Conservation (phyloP, 2,888 invertebrate genomes). For the Ctenicera cuprea region DNA sequence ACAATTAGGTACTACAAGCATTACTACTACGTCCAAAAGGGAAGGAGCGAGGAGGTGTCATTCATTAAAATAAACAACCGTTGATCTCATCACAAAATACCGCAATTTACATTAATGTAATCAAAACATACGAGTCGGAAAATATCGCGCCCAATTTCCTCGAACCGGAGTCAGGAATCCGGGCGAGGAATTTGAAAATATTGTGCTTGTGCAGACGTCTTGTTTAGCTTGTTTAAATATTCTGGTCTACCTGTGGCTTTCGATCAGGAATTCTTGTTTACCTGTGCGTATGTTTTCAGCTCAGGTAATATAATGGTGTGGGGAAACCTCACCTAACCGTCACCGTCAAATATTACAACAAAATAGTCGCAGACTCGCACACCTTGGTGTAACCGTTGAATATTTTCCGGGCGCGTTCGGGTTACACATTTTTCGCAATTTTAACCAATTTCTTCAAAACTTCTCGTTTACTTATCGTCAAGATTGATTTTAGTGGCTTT, state of each 20-base stretch:
- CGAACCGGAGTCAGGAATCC: background rate
- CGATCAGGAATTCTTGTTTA: conserved; percentile 61
- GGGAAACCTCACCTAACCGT: conserved; percentile 61
- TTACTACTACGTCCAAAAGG: background rate
- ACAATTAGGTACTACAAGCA: background rate
- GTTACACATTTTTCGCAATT: conserved; percentile 10
- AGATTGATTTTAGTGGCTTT: background rate
- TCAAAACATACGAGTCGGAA: background rate
- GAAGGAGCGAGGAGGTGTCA: background rate
- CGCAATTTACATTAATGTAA: conserved; percentile 13
- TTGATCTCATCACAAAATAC: conserved; percentile 19
- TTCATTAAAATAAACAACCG: conserved; percentile 9
- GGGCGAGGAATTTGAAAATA: background rate
- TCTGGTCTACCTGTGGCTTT: conserved; percentile 20
- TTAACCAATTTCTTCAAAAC: background rate
- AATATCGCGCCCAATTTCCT: background rate
- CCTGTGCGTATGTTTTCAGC: conserved; percentile 69
- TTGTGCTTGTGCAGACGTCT: conserved; percentile 10
- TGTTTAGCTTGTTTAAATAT: conserved; percentile 5
- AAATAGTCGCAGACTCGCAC: conserved; percentile 56
- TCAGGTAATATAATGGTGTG: conserved; percentile 65
- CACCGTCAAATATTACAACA: conserved; percentile 51
- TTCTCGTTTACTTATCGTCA: too few species aligned
- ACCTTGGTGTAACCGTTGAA: conserved; percentile 44
- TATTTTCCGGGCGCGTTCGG: conserved; percentile 44